These are phyloP conservation scores for Raja brachyura DNA, from an alignment of 2,113 vertebrate species.

Conservation along the genomic window DNA sequence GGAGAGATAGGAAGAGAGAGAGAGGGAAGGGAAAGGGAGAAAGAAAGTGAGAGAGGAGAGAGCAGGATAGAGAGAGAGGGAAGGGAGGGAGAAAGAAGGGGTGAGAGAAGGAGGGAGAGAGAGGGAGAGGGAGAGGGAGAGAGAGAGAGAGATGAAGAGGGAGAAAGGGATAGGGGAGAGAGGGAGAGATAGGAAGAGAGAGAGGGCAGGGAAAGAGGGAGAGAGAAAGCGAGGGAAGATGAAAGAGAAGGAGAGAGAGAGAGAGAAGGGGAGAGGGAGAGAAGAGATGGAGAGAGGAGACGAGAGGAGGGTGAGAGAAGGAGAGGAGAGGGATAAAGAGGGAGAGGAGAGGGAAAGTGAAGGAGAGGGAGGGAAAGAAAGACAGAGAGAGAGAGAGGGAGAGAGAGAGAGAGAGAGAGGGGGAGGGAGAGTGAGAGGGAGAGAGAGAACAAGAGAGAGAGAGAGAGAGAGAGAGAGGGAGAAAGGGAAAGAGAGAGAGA, in stretches of 20 bases:
- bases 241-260: not conserved
- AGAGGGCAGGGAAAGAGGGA: not conserved
- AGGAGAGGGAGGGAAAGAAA: not conserved
- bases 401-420: not conserved
- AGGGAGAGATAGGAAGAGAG: not conserved
- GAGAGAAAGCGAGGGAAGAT: too few species aligned
- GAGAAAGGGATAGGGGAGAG: not conserved
- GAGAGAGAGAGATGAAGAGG: constrained; percentile 41
- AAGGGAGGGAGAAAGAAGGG: not conserved
- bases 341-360: too few species aligned
- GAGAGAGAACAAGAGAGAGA: not conserved
- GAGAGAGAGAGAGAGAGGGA: not conserved
- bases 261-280: too few species aligned
- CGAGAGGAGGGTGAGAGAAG: not conserved
- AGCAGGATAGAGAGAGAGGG: not conserved
- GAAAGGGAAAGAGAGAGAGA: not conserved
- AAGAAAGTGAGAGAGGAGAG: not conserved
- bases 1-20: too few species aligned
- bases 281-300: not conserved
- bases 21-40: not conserved
- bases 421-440: not conserved
- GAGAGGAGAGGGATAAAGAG: not conserved
- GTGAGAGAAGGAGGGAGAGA: not conserved
- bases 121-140: not conserved
- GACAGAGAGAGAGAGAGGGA: not conserved